These are phyloP conservation scores for Cepaea nemoralis DNA, from an alignment of 1,140 invertebrate species.

Conservation along the genomic window DNA sequence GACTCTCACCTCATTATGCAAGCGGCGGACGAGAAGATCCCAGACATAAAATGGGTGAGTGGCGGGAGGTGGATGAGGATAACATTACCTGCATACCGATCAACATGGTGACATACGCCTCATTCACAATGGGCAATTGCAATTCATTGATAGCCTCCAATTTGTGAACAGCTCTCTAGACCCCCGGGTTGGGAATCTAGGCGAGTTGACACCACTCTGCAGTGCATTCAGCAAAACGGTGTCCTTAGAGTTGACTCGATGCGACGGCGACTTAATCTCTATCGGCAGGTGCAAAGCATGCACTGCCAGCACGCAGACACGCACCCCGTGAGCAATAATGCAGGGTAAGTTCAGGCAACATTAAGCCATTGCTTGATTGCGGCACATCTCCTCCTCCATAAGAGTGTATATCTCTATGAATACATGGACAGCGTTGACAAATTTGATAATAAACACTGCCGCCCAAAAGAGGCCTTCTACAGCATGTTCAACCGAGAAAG, in stretches of 20 bases:
- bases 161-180: neutral
- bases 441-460: neutral
- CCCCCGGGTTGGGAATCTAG: neutral
- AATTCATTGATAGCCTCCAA: neutral
- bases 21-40: neutral
- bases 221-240: no score
- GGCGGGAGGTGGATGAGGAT: no score
- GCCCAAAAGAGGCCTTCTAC: neutral
- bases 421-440: neutral
- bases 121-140: neutral
- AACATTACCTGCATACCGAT: neutral
- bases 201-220: neutral
- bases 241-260: no score
- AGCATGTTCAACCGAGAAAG: neutral
- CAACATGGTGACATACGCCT: neutral
- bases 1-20: neutral
- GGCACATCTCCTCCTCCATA: neutral
- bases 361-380: no score
- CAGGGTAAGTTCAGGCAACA: no score
- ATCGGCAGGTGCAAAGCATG: no score
- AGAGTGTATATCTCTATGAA: neutral
- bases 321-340: no score
- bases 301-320: no score
- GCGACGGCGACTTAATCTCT: no score
- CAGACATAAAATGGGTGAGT: no score